A percentile compares a stretch with the other conserved stretches of the same genome.
Conservation (phyloP, 1,140 invertebrate genomes). For the Diorhabda carinulata region DNA sequence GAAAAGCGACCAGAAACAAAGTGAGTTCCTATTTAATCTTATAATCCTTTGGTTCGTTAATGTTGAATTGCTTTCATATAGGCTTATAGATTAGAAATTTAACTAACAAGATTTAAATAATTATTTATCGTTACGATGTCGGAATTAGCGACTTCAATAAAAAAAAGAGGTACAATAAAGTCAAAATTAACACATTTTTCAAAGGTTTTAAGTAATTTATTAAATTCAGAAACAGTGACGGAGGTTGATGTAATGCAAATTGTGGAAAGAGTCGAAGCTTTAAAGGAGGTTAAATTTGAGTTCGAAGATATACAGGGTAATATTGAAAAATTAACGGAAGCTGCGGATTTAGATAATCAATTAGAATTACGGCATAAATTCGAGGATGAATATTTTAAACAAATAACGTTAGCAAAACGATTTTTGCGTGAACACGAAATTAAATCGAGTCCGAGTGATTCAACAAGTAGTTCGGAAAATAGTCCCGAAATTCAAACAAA, state of each 20-base stretch:
- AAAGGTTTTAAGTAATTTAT: constrained; percentile 7
- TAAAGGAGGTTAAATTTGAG: constrained; percentile 9
- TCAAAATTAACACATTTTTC: constrained; percentile 19
- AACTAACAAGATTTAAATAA: background rate
- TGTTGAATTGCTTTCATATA: background rate
- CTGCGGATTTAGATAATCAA: constrained; percentile 6
- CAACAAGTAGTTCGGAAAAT: background rate
- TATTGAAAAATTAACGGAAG: constrained; percentile 8
- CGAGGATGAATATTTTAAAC: constrained; percentile 10
- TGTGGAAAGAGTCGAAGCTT: constrained; percentile 1
- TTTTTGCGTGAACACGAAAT: constrained; percentile 8
- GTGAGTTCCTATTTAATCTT: background rate
- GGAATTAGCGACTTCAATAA: background rate
- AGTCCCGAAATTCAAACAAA: background rate
- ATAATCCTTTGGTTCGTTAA: background rate
- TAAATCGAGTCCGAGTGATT: constrained; percentile 4
- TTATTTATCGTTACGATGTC: background rate
- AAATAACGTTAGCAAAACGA: constrained; percentile 11
- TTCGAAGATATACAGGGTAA: constrained; percentile 13
- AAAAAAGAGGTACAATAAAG: constrained; percentile 15
- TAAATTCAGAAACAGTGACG: background rate
- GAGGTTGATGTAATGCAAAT: constrained; percentile 1
- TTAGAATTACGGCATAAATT: constrained; percentile 5
- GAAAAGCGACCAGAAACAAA: background rate
- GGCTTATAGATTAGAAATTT: background rate